phyloP scores from a whole-genome alignment of 2,797 vertebrate species.

The Poeciliopsis infans region DNA sequence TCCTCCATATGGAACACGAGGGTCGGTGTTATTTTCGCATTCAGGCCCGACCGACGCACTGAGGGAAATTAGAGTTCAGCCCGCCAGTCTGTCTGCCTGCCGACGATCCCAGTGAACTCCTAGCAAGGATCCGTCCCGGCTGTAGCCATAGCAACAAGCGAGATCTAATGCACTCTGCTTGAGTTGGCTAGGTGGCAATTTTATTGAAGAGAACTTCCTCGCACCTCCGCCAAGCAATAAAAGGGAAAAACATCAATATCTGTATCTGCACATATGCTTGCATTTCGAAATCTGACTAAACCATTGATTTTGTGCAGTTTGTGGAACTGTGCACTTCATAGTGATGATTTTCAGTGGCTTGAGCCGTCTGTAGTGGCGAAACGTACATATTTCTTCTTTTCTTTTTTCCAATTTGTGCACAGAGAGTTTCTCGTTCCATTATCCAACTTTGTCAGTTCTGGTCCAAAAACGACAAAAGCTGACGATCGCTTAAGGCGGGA shows the following conservation, averaged over 20 bases:
- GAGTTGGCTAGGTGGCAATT: conserved; percentile 53
- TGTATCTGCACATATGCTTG: conserved; percentile 4
- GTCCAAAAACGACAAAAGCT: too few species aligned
- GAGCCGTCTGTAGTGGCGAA: neutral
- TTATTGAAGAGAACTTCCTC: conserved; percentile 47
- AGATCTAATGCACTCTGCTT: conserved; percentile 48
- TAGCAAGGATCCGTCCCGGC: conserved; percentile 56
- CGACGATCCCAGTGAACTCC: conserved; percentile 39
- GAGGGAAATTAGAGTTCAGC: conserved; percentile 68
- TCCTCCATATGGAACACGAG: conserved; percentile 64
- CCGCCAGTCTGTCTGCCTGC: conserved; percentile 48
- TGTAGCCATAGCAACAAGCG: conserved; percentile 77
- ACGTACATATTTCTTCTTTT: neutral
- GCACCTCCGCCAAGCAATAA: conserved; percentile 37
- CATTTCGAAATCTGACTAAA: conserved; percentile 2
- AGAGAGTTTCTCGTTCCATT: neutral
- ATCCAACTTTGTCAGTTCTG: too few species aligned
- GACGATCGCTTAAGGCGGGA: too few species aligned
- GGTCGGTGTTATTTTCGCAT: conserved; percentile 63
- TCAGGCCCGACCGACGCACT: conserved; percentile 59
- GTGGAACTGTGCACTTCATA: neutral
- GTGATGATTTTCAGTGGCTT: neutral
- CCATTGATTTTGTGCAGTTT: neutral
- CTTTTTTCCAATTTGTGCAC: neutral
- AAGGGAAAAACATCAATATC: conserved; percentile 26